Percentiles rank a stretch among this genome's conserved stretches.
These are phyloP conservation scores for Pleuronectes platessa DNA, from an alignment of 2,113 vertebrate genomes.

Conservation along the genomic window DNA sequence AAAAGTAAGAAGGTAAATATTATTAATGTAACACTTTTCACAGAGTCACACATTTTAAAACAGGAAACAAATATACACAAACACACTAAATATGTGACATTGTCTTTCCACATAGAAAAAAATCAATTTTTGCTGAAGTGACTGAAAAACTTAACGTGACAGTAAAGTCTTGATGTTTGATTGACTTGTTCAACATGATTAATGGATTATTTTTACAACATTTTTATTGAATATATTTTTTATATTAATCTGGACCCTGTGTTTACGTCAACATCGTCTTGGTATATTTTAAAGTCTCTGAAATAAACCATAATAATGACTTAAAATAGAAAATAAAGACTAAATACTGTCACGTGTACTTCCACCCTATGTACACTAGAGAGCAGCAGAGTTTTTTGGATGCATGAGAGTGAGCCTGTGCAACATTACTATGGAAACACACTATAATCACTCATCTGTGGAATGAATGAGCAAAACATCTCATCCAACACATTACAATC, in stretches of 20 bases:
- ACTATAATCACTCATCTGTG: neutral
- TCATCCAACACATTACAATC: neutral
- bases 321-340: neutral
- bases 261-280: neutral
- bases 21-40: too few species aligned
- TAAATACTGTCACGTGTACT: neutral
- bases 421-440: conserved; percentile 57
- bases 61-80: too few species aligned
- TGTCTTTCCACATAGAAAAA: too few species aligned
- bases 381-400: conserved; percentile 29
- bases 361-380: conserved; percentile 28
- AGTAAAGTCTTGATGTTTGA: too few species aligned
- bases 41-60: too few species aligned
- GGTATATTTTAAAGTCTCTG: neutral
- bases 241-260: neutral
- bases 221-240: too few species aligned
- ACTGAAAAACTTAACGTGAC: too few species aligned
- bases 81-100: too few species aligned
- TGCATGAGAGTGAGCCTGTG: neutral
- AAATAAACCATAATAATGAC: neutral
- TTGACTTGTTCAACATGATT: too few species aligned
- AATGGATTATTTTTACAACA: too few species aligned
- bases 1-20: too few species aligned
- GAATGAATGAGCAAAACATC: neutral
- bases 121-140: too few species aligned